These are phyloP conservation scores for Pteria penguin DNA, from an alignment of 2,888 invertebrate genomes.

Conservation along the genomic window DNA sequence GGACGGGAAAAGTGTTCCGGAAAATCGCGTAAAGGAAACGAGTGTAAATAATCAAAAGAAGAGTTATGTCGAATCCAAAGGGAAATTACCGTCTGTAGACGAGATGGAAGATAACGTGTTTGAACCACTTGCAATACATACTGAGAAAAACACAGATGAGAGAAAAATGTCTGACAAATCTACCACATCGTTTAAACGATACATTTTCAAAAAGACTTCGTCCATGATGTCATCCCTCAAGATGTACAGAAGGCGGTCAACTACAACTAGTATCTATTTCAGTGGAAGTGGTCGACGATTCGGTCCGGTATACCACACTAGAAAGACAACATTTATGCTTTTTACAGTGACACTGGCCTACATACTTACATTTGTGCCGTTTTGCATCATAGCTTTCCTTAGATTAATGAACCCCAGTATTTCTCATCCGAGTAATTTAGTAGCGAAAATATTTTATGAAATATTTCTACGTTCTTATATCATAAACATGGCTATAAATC, in stretches of 20 bases:
- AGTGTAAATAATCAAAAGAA: background rate
- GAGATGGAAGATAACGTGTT: background rate
- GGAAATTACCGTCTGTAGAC: background rate
- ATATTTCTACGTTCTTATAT: slow-evolving; percentile 58
- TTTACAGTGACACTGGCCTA: slow-evolving; percentile 60
- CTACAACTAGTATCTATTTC: background rate
- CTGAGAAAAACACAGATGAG: too few relatives aligned
- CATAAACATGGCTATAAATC: slow-evolving; percentile 60
- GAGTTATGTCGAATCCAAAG: too few relatives aligned
- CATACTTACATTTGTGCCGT: slow-evolving; percentile 63
- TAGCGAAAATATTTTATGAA: slow-evolving; percentile 51
- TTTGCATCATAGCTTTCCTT: slow-evolving; percentile 53
- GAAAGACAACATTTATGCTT: slow-evolving; percentile 56
- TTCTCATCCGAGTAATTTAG: background rate
- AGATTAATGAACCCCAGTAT: slow-evolving; percentile 34
- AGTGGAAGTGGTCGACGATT: slow-evolving; percentile 4
- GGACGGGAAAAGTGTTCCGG: background rate
- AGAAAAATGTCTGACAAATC: background rate
- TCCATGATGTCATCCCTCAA: background rate
- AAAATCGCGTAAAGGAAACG: background rate
- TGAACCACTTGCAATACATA: too few relatives aligned
- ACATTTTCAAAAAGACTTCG: background rate
- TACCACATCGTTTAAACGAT: background rate
- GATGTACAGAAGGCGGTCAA: slow-evolving; percentile 4
- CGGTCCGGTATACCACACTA: slow-evolving; percentile 10